Evolutionary conservation across 2,888 invertebrate species (phyloP).

Genomic region (Ophion obscuratus): DNA sequence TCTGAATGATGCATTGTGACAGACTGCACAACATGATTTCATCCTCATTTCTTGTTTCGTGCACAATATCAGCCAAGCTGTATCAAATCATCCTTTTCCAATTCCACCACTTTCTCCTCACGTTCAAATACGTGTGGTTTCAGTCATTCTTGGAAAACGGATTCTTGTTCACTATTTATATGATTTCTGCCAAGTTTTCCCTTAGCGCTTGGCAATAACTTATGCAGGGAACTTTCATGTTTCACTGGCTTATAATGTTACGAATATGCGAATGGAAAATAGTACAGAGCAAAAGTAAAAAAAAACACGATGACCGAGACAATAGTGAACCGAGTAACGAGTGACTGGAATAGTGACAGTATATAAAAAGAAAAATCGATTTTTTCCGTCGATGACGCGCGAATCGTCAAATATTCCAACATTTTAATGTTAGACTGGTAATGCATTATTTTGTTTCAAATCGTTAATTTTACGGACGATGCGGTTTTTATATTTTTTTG

Average conservation of each 20-base stretch:
- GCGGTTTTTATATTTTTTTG: conserved; percentile 27
- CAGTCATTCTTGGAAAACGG: not conserved
- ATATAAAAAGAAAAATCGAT: conserved; percentile 13
- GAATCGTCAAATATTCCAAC: conserved; percentile 30
- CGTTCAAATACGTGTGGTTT: not conserved
- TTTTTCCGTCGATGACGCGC: not conserved
- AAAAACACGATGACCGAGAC: not conserved
- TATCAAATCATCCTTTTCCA: not conserved
- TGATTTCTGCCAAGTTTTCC: conserved; percentile 17
- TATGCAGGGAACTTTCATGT: conserved; percentile 38
- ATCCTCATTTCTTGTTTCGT: not conserved
- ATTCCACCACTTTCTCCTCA: not conserved
- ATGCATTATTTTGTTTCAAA: conserved; percentile 40
- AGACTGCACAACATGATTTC: conserved; percentile 1
- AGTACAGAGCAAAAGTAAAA: conserved; percentile 15
- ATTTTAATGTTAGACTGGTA: conserved; percentile 32
- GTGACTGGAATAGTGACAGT: not conserved
- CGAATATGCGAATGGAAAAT: conserved; percentile 17
- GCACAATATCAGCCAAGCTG: not conserved
- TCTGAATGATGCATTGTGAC: not conserved
- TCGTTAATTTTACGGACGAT: conserved; percentile 32
- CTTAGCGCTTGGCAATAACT: conserved; percentile 13
- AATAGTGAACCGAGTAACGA: not conserved
- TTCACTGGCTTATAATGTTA: conserved; percentile 44
- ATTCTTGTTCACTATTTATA: not conserved